Conservation (phyloP, 2,113 vertebrate genomes). For the Nymphicus hollandicus region DNA sequence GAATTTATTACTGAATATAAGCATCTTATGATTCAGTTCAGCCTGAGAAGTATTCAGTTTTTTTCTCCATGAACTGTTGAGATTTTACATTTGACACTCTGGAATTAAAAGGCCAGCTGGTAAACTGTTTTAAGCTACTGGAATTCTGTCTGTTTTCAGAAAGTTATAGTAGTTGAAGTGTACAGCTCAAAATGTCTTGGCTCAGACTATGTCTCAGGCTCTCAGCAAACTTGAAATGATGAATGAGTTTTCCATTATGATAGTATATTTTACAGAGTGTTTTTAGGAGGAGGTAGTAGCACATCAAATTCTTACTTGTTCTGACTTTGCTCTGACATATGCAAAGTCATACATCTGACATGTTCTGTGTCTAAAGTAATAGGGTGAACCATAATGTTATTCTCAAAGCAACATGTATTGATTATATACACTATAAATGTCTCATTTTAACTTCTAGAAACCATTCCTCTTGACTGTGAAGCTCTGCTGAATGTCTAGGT, state of each 20-base stretch:
- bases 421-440: not conserved
- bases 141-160: not conserved
- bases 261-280: not conserved
- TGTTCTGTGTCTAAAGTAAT: not conserved
- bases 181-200: not conserved
- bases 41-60: not conserved
- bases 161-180: not conserved
- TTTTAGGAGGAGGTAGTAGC: not conserved
- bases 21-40: slow-evolving; percentile 2
- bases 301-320: not conserved
- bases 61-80: not conserved
- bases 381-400: not conserved
- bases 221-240: not conserved
- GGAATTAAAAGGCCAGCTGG: not conserved
- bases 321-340: not conserved
- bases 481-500: not conserved
- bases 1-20: slow-evolving; percentile 41
- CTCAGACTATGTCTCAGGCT: not conserved
- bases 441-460: not conserved
- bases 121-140: not conserved
- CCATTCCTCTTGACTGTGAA: not conserved
- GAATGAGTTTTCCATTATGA: not conserved
- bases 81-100: not conserved
- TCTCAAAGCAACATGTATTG: not conserved
- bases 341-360: not conserved